Evolutionary conservation across 2,113 vertebrate genomes (phyloP), one percentile per base, ranked within the genome.

Genomic region (Alethe castanea): DNA sequence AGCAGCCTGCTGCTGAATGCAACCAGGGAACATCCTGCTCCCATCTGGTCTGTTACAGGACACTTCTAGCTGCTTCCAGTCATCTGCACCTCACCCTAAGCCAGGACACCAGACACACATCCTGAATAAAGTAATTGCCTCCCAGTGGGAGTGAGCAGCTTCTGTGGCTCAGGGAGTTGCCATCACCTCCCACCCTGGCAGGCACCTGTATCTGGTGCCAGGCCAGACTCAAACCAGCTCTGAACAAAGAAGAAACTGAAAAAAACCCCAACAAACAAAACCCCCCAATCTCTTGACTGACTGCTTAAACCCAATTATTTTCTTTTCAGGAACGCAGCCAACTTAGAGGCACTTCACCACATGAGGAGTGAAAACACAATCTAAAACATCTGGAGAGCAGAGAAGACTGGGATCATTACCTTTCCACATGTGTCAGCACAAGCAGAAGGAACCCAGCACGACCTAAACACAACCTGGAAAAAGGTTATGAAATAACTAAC

Each of bases 371-470:
- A 90, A 90, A 81, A 53, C 0, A 36, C 35, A 48, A 26, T 50
- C 53, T 14, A 26, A 71, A 69, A 25, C 54, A 78, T 53, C 31
- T 48, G 18, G 54, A 36, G 8, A 66, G 45, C 57, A 19, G n/a
- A 64, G 54, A 35, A 71, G 20, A 56, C 47, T 1, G n/a, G 70
- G 40, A 62, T 66, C 18, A 0, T 44, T 31, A n/a, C 23, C 81
- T 42, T 40, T 31, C 56, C 81, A 36, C 4, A 2, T 0, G 3
- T 5, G 29, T 28, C 87, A 47, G 12, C 0, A 2, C 7, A n/a
- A 59, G 88, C 60, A 59, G 19, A 54, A 54, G n/a, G 23, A 57
- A 78, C 16, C 1, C 38, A 53, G 69, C 26, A 11, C 1, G 2
- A 11, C 31, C 24, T 45, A 5, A 91, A 38, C 11, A 45, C 52